Percentiles rank a stretch among this genome's conserved stretches.
Evolutionary conservation across 1,140 invertebrate species (phyloP).

Genomic region (Rhizoglyphus robini): DNA sequence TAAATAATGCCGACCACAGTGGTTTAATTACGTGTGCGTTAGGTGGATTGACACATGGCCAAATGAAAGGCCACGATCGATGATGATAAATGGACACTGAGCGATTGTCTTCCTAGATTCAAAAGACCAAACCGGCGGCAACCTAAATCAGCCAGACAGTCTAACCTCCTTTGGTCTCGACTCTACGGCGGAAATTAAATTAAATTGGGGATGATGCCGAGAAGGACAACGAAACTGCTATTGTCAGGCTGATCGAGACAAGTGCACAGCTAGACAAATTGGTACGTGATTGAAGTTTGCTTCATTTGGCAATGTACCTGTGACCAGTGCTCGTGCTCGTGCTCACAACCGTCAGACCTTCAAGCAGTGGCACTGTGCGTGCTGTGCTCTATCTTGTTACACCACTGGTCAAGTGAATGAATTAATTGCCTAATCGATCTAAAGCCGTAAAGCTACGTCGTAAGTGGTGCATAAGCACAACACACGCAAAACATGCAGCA

Average conservation of each 20-base stretch:
- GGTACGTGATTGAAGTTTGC: not conserved
- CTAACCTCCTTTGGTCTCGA: not conserved
- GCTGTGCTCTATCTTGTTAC: too few species aligned
- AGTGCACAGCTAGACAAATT: not conserved
- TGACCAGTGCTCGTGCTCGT: not conserved
- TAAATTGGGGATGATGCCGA: not conserved
- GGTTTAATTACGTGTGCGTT: not conserved
- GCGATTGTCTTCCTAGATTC: not conserved
- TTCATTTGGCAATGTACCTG: not conserved
- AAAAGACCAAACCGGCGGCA: slow-evolving; percentile 2
- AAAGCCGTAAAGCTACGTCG: too few species aligned
- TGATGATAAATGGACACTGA: slow-evolving; percentile 6
- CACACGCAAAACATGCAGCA: too few species aligned
- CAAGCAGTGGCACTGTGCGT: too few species aligned
- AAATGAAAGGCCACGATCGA: not conserved
- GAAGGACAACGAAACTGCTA: not conserved
- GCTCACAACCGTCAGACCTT: too few species aligned
- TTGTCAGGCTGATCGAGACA: not conserved
- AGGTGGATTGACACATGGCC: slow-evolving; percentile 12
- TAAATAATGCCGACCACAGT: not conserved
- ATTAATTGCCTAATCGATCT: too few species aligned
- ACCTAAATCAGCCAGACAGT: not conserved
- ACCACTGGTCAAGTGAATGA: too few species aligned
- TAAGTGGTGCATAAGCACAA: too few species aligned
- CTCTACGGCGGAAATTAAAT: not conserved